Evolutionary conservation across 2,888 invertebrate species (phyloP).

Genomic region (Listrodromus nycthemerus): DNA sequence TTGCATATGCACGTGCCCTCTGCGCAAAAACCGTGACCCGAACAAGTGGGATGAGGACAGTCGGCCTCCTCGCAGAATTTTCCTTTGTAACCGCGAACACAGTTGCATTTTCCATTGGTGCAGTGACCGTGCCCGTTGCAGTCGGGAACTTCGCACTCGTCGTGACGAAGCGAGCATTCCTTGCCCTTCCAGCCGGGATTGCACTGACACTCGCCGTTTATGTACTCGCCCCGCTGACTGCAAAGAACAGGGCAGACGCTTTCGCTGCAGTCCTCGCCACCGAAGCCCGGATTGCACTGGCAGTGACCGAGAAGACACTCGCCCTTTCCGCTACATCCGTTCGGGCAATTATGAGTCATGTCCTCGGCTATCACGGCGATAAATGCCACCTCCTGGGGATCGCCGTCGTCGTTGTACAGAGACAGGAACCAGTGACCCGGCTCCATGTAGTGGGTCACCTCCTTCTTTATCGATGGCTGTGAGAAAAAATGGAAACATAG

Average conservation of each 20-base stretch:
- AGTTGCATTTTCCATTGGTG: conserved; percentile 97
- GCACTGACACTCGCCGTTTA: conserved; percentile 98
- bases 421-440: conserved; percentile 98
- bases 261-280: conserved; percentile 98
- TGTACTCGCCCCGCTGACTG: conserved; percentile 98
- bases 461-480: conserved; percentile 94
- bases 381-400: conserved; percentile 94
- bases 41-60: conserved; percentile 97
- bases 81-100: conserved; percentile 97
- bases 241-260: conserved; percentile 99
- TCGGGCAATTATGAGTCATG: conserved; percentile 98
- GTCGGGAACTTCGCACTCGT: conserved; percentile 98
- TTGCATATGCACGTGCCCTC: conserved; percentile 97
- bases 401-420: conserved; percentile 97
- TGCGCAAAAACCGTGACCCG: conserved; percentile 97
- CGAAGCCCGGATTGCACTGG: conserved; percentile 98
- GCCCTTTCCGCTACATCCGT: conserved; percentile 98
- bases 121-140: conserved; percentile 99
- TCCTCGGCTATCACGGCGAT: conserved; percentile 94
- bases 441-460: conserved; percentile 97
- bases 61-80: conserved; percentile 97
- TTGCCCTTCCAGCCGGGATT: conserved; percentile 99
- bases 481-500: conserved; percentile 63
- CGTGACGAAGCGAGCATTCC: conserved; percentile 97
- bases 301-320: conserved; percentile 98